Conservation (phyloP, 1,140 invertebrate genomes). For the Battus philenor region DNA sequence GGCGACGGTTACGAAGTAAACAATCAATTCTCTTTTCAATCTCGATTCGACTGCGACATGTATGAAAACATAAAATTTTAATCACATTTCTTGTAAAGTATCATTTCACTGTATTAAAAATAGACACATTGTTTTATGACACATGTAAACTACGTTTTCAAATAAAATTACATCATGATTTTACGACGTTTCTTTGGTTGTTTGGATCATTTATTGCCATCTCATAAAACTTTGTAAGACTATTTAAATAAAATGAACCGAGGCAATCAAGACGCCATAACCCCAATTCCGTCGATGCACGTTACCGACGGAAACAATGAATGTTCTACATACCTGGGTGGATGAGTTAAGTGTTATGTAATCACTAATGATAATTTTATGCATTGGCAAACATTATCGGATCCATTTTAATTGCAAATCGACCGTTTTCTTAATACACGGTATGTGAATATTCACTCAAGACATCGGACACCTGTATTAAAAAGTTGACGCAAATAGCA, state of each 20-base stretch:
- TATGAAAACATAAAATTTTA: too few relatives aligned
- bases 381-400: constrained; percentile 44
- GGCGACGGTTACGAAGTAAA: too few relatives aligned
- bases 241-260: constrained; percentile 13
- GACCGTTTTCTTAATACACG: constrained; percentile 11
- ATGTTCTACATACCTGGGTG: constrained; percentile 12
- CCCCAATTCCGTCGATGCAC: constrained; percentile 17
- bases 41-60: background rate
- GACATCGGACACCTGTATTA: constrained; percentile 1
- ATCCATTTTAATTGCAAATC: constrained; percentile 30
- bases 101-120: too few relatives aligned
- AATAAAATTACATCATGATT: background rate
- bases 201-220: constrained; percentile 1
- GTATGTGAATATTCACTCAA: constrained; percentile 10
- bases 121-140: too few relatives aligned
- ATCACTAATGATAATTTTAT: constrained; percentile 51
- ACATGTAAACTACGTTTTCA: too few relatives aligned
- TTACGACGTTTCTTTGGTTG: constrained; percentile 4
- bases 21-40: background rate
- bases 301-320: constrained; percentile 25
- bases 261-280: constrained; percentile 20
- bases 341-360: constrained; percentile 25
- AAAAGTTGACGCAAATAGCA: constrained; percentile 5
- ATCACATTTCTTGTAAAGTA: too few relatives aligned
- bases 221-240: constrained; percentile 6